Conservation (phyloP, 2,797 vertebrate genomes). For the Dendrocincla fuliginosa region DNA sequence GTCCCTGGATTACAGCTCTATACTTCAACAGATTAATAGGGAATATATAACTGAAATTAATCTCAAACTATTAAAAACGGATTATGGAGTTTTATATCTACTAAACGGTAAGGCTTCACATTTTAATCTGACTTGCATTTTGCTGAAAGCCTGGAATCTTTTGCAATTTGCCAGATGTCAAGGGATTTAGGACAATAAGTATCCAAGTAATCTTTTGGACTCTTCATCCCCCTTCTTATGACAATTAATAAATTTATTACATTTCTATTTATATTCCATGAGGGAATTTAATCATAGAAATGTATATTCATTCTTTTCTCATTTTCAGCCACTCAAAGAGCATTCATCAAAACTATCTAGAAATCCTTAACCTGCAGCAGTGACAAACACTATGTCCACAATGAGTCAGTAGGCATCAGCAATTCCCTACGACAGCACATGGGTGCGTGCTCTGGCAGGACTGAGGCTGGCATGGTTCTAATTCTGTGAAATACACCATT, state of each 20-base stretch:
- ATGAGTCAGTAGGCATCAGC: background rate
- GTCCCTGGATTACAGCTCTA: background rate
- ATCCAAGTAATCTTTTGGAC: background rate
- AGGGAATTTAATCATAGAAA: background rate
- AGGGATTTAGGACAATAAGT: background rate
- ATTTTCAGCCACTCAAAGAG: background rate
- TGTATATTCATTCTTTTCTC: background rate
- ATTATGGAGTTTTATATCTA: background rate
- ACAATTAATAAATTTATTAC: background rate
- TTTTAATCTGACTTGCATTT: conserved; percentile 1
- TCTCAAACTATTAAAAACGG: background rate
- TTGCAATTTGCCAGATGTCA: background rate
- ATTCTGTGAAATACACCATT: background rate
- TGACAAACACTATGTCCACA: background rate
- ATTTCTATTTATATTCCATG: background rate
- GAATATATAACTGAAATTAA: background rate
- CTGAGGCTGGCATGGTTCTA: background rate
- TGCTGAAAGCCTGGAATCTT: background rate
- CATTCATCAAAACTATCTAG: background rate
- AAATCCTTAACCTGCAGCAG: background rate
- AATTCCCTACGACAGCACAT: background rate
- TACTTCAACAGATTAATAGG: background rate
- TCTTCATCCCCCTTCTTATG: background rate
- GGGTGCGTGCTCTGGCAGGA: background rate
- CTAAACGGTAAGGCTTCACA: background rate